Percentiles rank a stretch among this genome's conserved stretches.
Evolutionary conservation across 2,797 vertebrate species (phyloP).

Genomic region (Pantherophis alleghaniensis): DNA sequence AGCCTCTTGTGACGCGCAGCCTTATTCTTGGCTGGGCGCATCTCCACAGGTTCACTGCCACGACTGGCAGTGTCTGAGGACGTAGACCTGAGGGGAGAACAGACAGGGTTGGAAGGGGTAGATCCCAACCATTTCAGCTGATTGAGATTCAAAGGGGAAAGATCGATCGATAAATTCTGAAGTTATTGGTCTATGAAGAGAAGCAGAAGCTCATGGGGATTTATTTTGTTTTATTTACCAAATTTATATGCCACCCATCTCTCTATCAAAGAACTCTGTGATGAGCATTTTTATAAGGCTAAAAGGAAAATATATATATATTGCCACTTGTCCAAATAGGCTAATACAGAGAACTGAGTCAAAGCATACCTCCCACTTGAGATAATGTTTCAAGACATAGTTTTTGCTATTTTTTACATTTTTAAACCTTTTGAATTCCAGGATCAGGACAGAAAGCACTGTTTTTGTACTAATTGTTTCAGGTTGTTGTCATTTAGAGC

Average conservation of each 20-base stretch:
- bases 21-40: constrained; percentile 78
- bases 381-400: not conserved
- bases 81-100: constrained; percentile 64
- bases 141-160: not conserved
- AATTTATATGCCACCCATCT: not conserved
- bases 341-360: not conserved
- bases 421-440: not conserved
- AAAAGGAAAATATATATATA: not conserved
- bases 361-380: not conserved
- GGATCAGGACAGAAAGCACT: not conserved
- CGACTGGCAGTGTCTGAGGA: constrained; percentile 72
- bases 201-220: not conserved
- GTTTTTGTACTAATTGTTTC: not conserved
- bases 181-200: not conserved
- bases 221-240: not conserved
- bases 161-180: not conserved
- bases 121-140: not conserved
- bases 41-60: constrained; percentile 72
- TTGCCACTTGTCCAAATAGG: not conserved
- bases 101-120: not conserved
- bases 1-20: constrained; percentile 83
- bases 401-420: not conserved
- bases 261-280: too few relatives aligned
- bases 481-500: not conserved
- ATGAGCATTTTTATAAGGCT: not conserved